Evolutionary conservation across 2,888 invertebrate genomes (phyloP), one percentile per base, ranked within the genome.

Genomic region (Nymphalis polychloros): DNA sequence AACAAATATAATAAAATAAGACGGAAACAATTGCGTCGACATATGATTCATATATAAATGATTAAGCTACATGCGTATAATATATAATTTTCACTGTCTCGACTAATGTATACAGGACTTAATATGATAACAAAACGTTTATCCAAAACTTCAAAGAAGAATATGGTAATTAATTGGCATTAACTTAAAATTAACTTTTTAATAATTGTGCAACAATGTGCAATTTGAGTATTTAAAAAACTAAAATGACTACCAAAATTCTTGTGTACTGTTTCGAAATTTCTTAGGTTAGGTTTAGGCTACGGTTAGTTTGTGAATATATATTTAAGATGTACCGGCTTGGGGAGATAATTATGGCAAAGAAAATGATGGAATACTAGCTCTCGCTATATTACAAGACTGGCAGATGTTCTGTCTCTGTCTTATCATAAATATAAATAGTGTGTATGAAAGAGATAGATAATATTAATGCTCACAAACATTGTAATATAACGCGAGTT

Each of bases 401-500:
- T 52, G 8, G 8, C 35, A 16, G 52, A n/a, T 16, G 31, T 55
- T 57, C 19, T n/a, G 4, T 57, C 35, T 35, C n/a, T 57, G 57
- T 57, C 41, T 57, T 13, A 20, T 19, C 4, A n/a, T 19, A 17
- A 13, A 13, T 41, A 31, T 10, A 6, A 27, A 57, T 20, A 35
- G 10, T 41, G 41, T 27, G 57, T 19, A 0, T 19, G 35, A 35
- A 35, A 41, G 35, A 19, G 57, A 41, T 35, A 55, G 31, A 20
- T 19, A 19, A 10, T 10, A 41, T 3, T 4, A 41, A 13, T 10
- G 41, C 13, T 41, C 0, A 41, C 10, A 57, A 57, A 41, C 10
- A 55, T 16, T 41, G 49, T 61, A 63, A 50, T 59, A 75, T 77
- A 75, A 75, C 72, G 65, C 53, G 68, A 76, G 46, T 20, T 60